Evolutionary conservation across 2,888 invertebrate genomes (phyloP).

Genomic region (Caenorhabditis uteleia): DNA sequence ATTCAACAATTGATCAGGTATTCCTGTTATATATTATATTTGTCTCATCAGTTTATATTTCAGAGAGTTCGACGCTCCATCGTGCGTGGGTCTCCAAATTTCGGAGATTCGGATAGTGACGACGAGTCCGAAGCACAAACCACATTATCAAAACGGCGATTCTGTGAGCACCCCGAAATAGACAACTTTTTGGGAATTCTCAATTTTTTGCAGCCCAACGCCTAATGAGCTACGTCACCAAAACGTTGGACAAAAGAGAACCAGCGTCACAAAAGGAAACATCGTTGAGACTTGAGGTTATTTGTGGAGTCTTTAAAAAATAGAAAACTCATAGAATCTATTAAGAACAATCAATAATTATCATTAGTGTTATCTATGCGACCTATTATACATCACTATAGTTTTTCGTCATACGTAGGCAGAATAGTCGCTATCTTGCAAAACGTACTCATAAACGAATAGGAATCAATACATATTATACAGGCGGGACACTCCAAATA

Average conservation of each 20-base stretch:
- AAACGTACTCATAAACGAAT: no score
- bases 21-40: neutral
- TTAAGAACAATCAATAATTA: no score
- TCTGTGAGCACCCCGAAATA: slow-evolving; percentile 30
- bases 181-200: no score
- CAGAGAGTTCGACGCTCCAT: slow-evolving; percentile 34
- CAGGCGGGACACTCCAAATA: no score
- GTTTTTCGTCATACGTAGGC: no score
- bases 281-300: neutral
- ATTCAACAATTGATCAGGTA: slow-evolving; percentile 30
- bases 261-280: slow-evolving; percentile 8
- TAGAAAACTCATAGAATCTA: no score
- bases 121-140: slow-evolving; percentile 40
- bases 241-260: slow-evolving; percentile 35
- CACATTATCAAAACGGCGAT: slow-evolving; percentile 35
- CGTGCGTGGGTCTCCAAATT: slow-evolving; percentile 27
- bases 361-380: no score
- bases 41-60: slow-evolving; percentile 1
- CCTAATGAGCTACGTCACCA: slow-evolving; percentile 47
- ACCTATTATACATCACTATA: no score
- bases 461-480: no score
- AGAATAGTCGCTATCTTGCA: no score
- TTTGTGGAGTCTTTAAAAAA: no score
- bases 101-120: slow-evolving; percentile 48
- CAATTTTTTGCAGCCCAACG: slow-evolving; percentile 50